A percentile compares a stretch with the other conserved stretches of the same genome.
Evolutionary conservation across 2,113 vertebrate species (phyloP).

Genomic region (Gobius niger): DNA sequence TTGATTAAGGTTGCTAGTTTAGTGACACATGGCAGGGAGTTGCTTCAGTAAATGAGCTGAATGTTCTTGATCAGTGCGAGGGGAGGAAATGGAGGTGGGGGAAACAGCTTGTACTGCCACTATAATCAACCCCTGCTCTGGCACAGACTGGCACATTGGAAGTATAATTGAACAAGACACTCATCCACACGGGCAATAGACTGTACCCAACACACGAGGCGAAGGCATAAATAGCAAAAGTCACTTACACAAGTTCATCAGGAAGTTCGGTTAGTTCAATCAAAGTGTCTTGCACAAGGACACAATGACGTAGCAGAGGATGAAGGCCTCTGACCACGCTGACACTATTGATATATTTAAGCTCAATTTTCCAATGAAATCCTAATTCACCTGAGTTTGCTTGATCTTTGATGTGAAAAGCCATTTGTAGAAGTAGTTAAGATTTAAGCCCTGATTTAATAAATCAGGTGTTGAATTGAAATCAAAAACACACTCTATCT

Average conservation of each 20-base stretch:
- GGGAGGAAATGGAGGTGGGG: slow-evolving; percentile 60
- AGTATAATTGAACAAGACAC: slow-evolving; percentile 62
- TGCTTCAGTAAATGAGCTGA: slow-evolving; percentile 41
- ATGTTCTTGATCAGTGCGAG: slow-evolving; percentile 59
- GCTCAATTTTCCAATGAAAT: slow-evolving; percentile 42
- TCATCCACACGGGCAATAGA: slow-evolving; percentile 35
- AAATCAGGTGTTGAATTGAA: slow-evolving; percentile 37
- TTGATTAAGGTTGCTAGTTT: neutral
- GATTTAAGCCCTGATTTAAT: slow-evolving; percentile 59
- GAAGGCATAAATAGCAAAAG: neutral
- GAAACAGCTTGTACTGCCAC: slow-evolving; percentile 63
- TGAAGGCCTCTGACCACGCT: no score
- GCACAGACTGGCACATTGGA: slow-evolving; percentile 61
- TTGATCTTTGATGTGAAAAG: slow-evolving; percentile 55
- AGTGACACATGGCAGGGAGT: slow-evolving; percentile 10
- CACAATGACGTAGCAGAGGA: no score
- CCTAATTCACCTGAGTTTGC: slow-evolving; percentile 40
- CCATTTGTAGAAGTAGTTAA: slow-evolving; percentile 46
- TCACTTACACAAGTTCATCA: neutral
- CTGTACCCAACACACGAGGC: slow-evolving; percentile 13
- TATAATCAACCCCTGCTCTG: slow-evolving; percentile 57
- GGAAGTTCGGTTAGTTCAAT: neutral
- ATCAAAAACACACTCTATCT: slow-evolving; percentile 16
- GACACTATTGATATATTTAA: no score
- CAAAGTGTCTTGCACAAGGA: neutral